Evolutionary conservation across 92 coral and sea anemone species (phyloP), one percentile per base, ranked within the genome.

Genomic region (Porites cylindrica): DNA sequence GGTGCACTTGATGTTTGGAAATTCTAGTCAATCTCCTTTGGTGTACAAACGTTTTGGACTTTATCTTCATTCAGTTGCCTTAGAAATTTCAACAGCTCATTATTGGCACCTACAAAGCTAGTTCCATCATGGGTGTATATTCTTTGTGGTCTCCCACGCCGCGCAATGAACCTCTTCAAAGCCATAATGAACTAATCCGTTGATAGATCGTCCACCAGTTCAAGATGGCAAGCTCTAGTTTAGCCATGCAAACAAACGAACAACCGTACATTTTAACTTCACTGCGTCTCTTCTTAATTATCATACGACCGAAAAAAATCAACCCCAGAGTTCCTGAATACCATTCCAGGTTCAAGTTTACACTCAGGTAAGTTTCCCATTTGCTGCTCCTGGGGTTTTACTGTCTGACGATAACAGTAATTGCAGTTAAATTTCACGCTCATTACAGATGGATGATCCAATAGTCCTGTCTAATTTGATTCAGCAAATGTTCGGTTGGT

Each of bases 291-390:
- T 87, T 80, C 54, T 87, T 87, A 74, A 87, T 81, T 16, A 79
- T 20, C 86, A 80, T 79, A 63, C 75, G 86, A 8, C 90, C 86
- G 23, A 20, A 80, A 79, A 76, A 56, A 72, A 63, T 79, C 86
- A n/a, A 87, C 85, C 50, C 85, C 81, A 20, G 90, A 79, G 72
- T 79, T 70, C 72, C 73, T 66, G 17, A 79, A 84, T 23, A 84
- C 82, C 59, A 84, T 79, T 38, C 62, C 82, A 7, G 88, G 69
- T 60, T 76, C 76, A 70, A 87, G 66, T 19, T 66, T n/a, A 32
- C 86, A 79, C 20, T 81, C 80, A 16, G 80, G 86, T 43, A 61
- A 79, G 56, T 79, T 79, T 79, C 23, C 85, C 90, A 86, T 86
- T 59, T 32, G 64, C 75, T 79, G 86, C 29, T 51, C 74, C 18